Evolutionary conservation across 2,113 vertebrate species (phyloP).

Genomic region (Aptenodytes patagonicus): DNA sequence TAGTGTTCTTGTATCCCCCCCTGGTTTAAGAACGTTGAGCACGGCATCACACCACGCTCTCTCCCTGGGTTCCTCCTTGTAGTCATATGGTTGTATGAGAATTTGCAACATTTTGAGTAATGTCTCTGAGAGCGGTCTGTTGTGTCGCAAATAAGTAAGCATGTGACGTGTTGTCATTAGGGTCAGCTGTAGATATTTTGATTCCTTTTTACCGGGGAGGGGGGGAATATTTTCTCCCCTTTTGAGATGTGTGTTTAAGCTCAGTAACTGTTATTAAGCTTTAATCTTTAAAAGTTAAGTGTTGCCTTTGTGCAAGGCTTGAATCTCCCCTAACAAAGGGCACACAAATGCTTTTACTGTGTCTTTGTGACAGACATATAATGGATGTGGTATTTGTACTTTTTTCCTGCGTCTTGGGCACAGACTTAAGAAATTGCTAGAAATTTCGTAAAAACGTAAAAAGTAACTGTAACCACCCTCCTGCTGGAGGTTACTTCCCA

Average conservation of each 20-base stretch:
- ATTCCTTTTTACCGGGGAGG: background rate
- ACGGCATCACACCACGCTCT: fast-evolving
- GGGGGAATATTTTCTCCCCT: background rate
- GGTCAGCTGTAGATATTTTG: background rate
- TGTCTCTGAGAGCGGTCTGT: background rate
- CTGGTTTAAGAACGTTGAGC: background rate
- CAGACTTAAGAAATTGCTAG: background rate
- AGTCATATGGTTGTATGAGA: background rate
- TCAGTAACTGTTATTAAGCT: background rate
- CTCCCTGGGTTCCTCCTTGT: background rate
- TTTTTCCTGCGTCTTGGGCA: background rate
- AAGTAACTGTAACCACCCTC: background rate
- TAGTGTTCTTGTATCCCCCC: background rate
- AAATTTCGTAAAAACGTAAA: background rate
- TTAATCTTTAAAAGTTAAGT: background rate
- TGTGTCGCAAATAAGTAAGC: background rate
- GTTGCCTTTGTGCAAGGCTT: background rate
- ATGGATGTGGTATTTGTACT: background rate
- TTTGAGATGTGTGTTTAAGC: background rate
- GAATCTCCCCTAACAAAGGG: background rate
- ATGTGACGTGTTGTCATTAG: background rate
- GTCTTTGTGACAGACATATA: background rate
- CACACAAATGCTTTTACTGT: background rate
- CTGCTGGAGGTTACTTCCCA: background rate
- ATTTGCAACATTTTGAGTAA: background rate